Base-by-base conservation (phyloP, 2,797 vertebrate species). In the Limnodromus scolopaceus region DNA sequence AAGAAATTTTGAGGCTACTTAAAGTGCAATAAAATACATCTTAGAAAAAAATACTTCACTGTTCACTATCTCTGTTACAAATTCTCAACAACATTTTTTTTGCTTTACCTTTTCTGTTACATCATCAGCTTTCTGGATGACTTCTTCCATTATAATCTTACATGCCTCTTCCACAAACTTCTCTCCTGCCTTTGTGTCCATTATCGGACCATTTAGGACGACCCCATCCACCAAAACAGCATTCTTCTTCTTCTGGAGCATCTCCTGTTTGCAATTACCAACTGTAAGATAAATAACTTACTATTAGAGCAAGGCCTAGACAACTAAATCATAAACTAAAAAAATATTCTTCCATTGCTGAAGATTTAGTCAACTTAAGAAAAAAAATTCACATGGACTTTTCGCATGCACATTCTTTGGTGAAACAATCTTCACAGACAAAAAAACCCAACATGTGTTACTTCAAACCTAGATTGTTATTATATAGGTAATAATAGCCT, bases 101-200 rank as follows among this genome's bases (percentile, higher is more conserved):
- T 10, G 13, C 39, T 92, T 94, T 98, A 98, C 99, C 98, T 99
- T 99, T 94, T 98, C 98, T 55, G 83, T 98, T 60, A 98, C 83
- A 80, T 99, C 97, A 9, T 98, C 97, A 6, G 98, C 98, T 92
- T 98, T 99, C 95, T 96, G 97, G 71, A 99, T 96, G 28, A 98
- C 96, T 38, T 99, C 98, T 87, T 99, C 98, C 97, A 99, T 97
- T 81, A 99, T 98, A 22, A 99, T 96, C 65, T 95, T 97, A 92
- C 98, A 97, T 46, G 98, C 98, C 15, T 98, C 98, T 89, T 98
- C 98, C 51, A 99, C 96, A 97, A 99, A 99, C 71, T 97, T 97
- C 95, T 99, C 98, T 89, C 98, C 98, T 68, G 97, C 92, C 64
- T 91, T 97, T 61, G 92, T 84, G 41, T 99, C 98, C 87, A 97